Evolutionary conservation across 2,113 vertebrate species (phyloP).

Genomic region (Leptodactylus fuscus): DNA sequence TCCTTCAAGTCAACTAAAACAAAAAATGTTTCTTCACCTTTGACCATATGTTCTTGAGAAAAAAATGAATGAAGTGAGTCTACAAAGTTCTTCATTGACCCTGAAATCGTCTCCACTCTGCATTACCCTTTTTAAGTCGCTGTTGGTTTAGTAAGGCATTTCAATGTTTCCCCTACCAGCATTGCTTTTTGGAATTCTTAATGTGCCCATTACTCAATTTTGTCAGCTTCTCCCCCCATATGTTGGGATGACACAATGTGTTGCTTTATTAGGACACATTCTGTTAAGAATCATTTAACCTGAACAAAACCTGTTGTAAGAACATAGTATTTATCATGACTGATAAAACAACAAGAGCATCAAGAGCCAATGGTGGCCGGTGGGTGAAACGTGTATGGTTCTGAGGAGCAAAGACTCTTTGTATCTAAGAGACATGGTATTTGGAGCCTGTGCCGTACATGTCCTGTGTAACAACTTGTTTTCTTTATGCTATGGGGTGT

Average conservation of each 20-base stretch:
- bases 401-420: neutral
- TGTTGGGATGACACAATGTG: constrained; percentile 25
- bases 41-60: neutral
- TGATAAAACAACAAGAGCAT: constrained; percentile 35
- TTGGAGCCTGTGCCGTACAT: too few species aligned
- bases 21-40: neutral
- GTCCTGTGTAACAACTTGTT: neutral
- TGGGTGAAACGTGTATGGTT: neutral
- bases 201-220: neutral
- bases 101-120: neutral
- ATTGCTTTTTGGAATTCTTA: constrained; percentile 16
- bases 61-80: neutral
- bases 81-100: constrained; percentile 15
- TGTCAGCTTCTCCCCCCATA: constrained; percentile 24
- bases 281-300: constrained; percentile 50
- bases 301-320: constrained; percentile 42
- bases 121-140: neutral
- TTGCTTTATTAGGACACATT: constrained; percentile 25
- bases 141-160: constrained; percentile 49
- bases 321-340: neutral
- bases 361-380: neutral
- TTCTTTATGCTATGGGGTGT: neutral
- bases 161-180: constrained; percentile 36
- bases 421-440: neutral
- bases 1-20: neutral